A percentile compares a stretch with the other conserved stretches of the same genome.
phyloP scores from a whole-genome alignment of 1,140 invertebrate species.

The Sinella curviseta region DNA sequence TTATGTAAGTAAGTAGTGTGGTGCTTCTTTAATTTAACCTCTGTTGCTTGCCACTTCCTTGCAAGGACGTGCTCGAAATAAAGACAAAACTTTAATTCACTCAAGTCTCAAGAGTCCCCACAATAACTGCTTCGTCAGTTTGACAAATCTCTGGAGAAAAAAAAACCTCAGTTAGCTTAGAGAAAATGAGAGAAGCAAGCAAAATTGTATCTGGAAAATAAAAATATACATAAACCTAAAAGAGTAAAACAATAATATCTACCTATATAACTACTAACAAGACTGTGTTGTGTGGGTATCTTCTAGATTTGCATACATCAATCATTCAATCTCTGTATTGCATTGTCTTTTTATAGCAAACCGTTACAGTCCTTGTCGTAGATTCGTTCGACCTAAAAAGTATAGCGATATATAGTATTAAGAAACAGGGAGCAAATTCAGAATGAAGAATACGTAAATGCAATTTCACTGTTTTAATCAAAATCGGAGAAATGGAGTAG shows the following conservation, averaged over 20 bases:
- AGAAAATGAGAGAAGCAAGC: background rate
- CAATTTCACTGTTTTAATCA: background rate
- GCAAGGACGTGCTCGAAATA: background rate
- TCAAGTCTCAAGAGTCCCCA: background rate
- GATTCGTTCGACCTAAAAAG: too few relatives aligned
- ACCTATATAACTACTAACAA: too few relatives aligned
- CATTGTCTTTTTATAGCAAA: background rate
- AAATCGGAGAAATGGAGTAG: background rate
- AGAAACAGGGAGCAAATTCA: too few relatives aligned
- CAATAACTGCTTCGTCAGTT: background rate
- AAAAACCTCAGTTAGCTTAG: background rate
- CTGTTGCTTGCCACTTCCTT: background rate
- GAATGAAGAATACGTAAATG: background rate
- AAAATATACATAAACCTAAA: background rate
- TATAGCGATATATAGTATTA: too few relatives aligned
- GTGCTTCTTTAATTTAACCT: background rate
- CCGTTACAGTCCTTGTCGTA: background rate
- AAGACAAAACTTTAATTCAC: slow-evolving; percentile 26
- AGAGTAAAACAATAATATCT: background rate
- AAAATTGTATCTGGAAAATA: too few relatives aligned
- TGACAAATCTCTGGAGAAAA: slow-evolving; percentile 2
- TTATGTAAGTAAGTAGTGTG: background rate
- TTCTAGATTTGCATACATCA: too few relatives aligned
- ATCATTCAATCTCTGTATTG: background rate
- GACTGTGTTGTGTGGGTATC: too few relatives aligned